These are phyloP conservation scores for Rhinoderma darwinii DNA, from an alignment of 2,113 vertebrate species.

Conservation along the genomic window DNA sequence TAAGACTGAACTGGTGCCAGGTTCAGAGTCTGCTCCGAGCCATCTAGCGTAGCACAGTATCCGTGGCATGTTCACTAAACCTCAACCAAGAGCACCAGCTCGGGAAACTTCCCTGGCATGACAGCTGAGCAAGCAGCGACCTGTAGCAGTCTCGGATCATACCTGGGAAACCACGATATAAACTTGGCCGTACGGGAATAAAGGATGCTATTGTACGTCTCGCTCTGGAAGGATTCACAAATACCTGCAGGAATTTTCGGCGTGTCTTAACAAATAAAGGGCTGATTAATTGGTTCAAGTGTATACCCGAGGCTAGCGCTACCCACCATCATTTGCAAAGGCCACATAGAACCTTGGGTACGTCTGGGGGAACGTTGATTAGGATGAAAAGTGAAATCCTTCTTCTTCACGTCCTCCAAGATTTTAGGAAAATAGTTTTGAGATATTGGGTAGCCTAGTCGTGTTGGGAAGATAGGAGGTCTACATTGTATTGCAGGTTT, in stretches of 20 bases:
- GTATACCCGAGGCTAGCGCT: neutral
- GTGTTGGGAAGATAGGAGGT: neutral
- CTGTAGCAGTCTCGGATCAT: constrained; percentile 1
- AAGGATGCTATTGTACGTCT: constrained; percentile 44
- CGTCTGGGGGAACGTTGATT: neutral
- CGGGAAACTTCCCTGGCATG: neutral
- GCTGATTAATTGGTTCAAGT: constrained; percentile 38
- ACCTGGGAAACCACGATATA: constrained; percentile 16
- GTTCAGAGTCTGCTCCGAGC: neutral
- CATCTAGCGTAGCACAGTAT: constrained; percentile 11
- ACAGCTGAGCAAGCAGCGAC: constrained; percentile 24
- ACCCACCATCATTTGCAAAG: constrained; percentile 38
- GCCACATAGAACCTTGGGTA: constrained; percentile 2
- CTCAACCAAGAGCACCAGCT: neutral
- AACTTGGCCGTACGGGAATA: constrained; percentile 9
- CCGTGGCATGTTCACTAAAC: constrained; percentile 20
- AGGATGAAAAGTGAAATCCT: constrained; percentile 37
- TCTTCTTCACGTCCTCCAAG: neutral
- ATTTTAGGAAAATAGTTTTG: neutral
- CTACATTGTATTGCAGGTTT: neutral
- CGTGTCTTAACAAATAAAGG: constrained; percentile 53
- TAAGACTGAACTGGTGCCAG: constrained; percentile 16
- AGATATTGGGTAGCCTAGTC: neutral
- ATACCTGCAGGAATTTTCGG: constrained; percentile 55
- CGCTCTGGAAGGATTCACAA: neutral